These are phyloP conservation scores for Pristionchus japonicus DNA, from an alignment of 2,888 invertebrate species.

Conservation along the genomic window DNA sequence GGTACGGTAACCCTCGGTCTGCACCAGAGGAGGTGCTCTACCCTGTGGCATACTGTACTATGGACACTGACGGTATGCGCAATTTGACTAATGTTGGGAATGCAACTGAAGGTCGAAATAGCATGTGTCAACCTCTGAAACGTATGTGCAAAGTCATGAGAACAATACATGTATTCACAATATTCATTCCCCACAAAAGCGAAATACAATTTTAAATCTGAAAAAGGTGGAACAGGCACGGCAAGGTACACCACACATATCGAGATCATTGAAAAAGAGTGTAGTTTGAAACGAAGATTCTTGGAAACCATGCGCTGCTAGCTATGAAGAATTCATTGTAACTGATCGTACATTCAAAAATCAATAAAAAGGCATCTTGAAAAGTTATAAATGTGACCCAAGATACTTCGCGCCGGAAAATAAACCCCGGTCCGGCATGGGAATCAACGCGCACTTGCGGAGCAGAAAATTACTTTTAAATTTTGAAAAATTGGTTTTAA, in stretches of 20 bases:
- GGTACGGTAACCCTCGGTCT: background rate
- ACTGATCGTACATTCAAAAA: background rate
- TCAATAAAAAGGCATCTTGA: background rate
- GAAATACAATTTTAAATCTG: background rate
- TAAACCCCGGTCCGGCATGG: no score
- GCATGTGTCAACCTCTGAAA: background rate
- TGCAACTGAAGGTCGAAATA: background rate
- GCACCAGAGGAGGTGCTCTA: background rate
- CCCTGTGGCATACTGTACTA: slow-evolving; percentile 31
- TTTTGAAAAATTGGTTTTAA: background rate
- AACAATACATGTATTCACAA: background rate
- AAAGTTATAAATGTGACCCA: background rate
- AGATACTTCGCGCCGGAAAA: no score
- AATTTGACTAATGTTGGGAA: background rate
- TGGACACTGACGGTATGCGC: background rate
- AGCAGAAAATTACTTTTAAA: background rate
- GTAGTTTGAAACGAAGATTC: no score
- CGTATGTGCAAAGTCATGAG: background rate
- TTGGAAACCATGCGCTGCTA: no score
- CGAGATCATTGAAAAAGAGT: no score
- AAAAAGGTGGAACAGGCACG: background rate
- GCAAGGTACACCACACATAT: background rate
- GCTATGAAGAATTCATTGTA: no score
- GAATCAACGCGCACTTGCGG: no score
- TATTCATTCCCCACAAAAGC: background rate